Conservation (phyloP, 2,888 invertebrate genomes). For the Heliconius hortense region DNA sequence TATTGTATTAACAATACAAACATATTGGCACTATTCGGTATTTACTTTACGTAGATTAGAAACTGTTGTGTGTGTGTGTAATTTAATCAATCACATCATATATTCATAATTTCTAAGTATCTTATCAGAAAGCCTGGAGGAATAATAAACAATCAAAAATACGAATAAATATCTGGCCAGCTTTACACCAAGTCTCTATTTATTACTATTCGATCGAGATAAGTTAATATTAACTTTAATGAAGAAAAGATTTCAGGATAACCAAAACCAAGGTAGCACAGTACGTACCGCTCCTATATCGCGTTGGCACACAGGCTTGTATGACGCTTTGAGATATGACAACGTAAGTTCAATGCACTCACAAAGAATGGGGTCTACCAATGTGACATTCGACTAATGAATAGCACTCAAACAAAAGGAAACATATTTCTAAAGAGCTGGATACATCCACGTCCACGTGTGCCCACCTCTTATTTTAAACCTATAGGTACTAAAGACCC, state of each 20-base stretch:
- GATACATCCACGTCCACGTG: conserved; percentile 57
- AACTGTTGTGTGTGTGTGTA: neutral
- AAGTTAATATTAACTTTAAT: conserved; percentile 28
- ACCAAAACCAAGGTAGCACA: conserved; percentile 50
- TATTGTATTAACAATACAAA: conserved; percentile 25
- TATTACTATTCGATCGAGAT: conserved; percentile 24
- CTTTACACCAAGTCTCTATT: conserved; percentile 43
- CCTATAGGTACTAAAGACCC: neutral
- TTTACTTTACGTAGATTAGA: neutral
- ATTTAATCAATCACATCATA: too few species aligned
- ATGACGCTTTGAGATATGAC: conserved; percentile 64
- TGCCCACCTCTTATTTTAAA: conserved; percentile 44
- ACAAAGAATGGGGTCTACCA: conserved; percentile 68
- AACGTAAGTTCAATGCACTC: conserved; percentile 71
- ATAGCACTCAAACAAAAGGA: conserved; percentile 74
- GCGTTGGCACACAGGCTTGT: conserved; percentile 59
- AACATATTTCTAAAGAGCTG: conserved; percentile 55
- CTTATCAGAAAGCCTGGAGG: conserved; percentile 23
- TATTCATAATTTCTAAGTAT: conserved; percentile 6
- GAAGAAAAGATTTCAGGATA: conserved; percentile 43
- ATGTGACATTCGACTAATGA: conserved; percentile 76
- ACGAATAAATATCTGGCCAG: conserved; percentile 16
- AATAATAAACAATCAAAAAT: conserved; percentile 14
- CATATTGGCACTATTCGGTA: neutral
- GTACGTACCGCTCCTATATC: conserved; percentile 64